Percentiles rank a stretch among this genome's conserved stretches.
Evolutionary conservation across 1,140 invertebrate genomes (phyloP).

Genomic region (Zeugodacus cucurbitae): DNA sequence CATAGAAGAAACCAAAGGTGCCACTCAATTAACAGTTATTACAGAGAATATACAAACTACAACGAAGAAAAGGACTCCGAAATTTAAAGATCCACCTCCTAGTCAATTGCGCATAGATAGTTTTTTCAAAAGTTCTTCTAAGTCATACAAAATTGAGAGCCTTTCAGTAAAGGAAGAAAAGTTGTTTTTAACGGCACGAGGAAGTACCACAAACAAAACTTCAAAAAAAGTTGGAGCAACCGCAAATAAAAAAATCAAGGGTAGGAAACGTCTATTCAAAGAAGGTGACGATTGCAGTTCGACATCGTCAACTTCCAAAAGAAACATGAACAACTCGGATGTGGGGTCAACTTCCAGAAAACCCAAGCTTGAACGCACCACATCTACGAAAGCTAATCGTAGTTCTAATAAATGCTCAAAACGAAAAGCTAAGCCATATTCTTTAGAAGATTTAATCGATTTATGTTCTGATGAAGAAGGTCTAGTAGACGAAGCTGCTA

Average conservation of each 20-base stretch:
- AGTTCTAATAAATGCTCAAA: background rate
- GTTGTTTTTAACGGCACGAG: background rate
- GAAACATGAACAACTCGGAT: no score
- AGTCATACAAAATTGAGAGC: conserved; percentile 51
- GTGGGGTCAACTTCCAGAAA: background rate
- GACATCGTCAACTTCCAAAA: conserved; percentile 3
- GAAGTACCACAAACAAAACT: background rate
- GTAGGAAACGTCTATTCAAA: conserved; percentile 54
- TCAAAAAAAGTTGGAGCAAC: background rate
- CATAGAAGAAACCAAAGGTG: background rate
- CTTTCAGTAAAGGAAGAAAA: background rate
- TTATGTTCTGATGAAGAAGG: conserved; percentile 48
- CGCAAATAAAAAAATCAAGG: conserved; percentile 3
- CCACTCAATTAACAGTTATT: background rate
- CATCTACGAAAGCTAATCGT: background rate
- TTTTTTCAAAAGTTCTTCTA: conserved; percentile 55
- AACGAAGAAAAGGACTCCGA: background rate
- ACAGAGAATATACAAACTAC: background rate
- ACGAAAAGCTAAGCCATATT: background rate
- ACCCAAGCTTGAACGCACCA: background rate
- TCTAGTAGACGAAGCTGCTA: background rate
- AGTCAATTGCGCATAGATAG: conserved; percentile 55
- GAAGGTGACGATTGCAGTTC: background rate
- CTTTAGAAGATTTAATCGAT: conserved; percentile 47
- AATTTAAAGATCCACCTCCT: conserved; percentile 49